Evolutionary conservation across 2,113 vertebrate species (phyloP).

Genomic region (Pristiophorus japonicus): DNA sequence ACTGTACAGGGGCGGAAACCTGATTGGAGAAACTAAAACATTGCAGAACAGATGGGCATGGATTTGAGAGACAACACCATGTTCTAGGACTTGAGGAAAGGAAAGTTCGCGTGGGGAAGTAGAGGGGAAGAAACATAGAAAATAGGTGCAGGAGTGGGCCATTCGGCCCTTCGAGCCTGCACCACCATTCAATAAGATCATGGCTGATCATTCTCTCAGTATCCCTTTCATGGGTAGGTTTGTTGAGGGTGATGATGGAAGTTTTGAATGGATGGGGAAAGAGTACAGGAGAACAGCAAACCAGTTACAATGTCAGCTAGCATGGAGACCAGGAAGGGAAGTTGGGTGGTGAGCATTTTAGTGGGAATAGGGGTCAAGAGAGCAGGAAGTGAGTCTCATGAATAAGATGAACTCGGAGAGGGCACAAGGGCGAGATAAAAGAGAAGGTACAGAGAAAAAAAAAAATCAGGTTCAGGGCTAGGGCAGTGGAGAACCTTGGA

Average conservation of each 20-base stretch:
- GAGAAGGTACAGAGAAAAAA: background rate
- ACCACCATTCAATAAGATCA: no score
- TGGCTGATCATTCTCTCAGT: no score
- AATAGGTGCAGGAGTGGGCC: no score
- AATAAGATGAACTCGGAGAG: background rate
- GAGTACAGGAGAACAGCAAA: background rate
- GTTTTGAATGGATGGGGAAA: background rate
- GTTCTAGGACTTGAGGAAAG: background rate
- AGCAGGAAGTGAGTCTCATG: background rate
- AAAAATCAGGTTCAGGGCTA: background rate
- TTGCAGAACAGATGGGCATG: background rate
- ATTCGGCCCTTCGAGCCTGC: no score
- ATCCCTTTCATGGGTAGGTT: background rate
- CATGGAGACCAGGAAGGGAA: background rate
- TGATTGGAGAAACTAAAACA: background rate
- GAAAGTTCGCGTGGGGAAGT: background rate
- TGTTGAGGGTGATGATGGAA: background rate
- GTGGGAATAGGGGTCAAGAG: background rate
- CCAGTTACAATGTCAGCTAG: background rate
- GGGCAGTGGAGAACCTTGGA: background rate
- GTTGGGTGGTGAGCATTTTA: background rate
- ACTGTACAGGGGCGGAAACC: background rate
- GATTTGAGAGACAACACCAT: background rate
- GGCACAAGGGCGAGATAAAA: background rate
- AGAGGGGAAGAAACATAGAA: no score